phyloP scores from a whole-genome alignment of 2,888 invertebrate genomes.

The Chrysotoxum bicinctum region DNA sequence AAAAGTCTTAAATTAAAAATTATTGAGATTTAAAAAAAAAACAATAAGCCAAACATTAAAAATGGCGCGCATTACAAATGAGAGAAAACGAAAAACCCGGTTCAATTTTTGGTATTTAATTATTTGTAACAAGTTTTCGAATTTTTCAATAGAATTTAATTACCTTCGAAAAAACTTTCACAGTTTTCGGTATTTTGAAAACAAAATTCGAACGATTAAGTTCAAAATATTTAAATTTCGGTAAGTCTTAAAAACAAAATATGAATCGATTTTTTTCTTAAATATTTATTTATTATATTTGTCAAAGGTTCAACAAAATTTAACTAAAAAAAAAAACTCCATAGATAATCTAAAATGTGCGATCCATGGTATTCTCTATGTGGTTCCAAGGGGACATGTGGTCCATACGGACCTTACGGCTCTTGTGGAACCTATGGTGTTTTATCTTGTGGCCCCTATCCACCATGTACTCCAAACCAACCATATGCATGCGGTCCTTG shows the following conservation, averaged over 20 bases:
- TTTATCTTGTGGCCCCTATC: slow-evolving; percentile 73
- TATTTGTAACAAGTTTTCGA: neutral
- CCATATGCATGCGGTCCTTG: slow-evolving; percentile 63
- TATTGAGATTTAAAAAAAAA: too few relatives aligned
- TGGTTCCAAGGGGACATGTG: slow-evolving; percentile 74
- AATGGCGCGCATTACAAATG: too few relatives aligned
- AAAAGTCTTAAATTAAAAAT: too few relatives aligned
- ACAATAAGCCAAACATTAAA: too few relatives aligned
- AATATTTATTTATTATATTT: neutral
- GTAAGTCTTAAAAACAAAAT: neutral
- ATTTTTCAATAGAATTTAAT: neutral
- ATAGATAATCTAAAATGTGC: slow-evolving; percentile 59
- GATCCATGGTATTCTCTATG: slow-evolving; percentile 71
- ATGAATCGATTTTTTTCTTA: too few relatives aligned
- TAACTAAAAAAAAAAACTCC: neutral
- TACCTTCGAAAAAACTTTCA: neutral
- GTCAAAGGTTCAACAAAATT: neutral
- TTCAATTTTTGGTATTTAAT: too few relatives aligned
- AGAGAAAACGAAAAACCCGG: too few relatives aligned
- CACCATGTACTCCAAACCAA: slow-evolving; percentile 73
- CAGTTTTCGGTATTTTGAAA: neutral
- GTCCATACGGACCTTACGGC: slow-evolving; percentile 76
- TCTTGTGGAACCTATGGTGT: slow-evolving; percentile 73
- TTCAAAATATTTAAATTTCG: neutral
- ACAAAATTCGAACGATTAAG: neutral